These are phyloP conservation scores for Tragelaphus imberbis DNA, from an alignment of 2,113 vertebrate genomes.

Conservation along the genomic window DNA sequence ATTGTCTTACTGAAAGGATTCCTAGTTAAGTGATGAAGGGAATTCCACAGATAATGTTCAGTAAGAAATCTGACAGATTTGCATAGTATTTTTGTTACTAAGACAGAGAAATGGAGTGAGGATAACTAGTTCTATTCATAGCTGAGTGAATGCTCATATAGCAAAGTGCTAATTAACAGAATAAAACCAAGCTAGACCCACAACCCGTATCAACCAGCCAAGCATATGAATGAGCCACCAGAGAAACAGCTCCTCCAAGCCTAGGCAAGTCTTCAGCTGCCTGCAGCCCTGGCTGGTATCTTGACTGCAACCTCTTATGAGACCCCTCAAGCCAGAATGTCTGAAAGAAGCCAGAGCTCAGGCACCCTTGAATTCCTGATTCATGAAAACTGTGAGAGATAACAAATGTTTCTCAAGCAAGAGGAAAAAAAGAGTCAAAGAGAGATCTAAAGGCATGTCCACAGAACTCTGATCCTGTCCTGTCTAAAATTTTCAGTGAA, in stretches of 20 bases:
- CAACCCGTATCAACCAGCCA: neutral
- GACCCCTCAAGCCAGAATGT: neutral
- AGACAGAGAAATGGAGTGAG: neutral
- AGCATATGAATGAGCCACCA: neutral
- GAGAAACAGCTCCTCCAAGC: neutral
- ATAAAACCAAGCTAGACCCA: neutral
- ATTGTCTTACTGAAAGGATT: slow-evolving; percentile 22
- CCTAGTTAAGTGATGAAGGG: neutral
- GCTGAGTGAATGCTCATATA: neutral
- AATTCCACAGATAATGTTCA: neutral
- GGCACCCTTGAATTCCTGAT: neutral
- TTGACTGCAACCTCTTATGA: neutral
- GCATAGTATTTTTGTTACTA: neutral
- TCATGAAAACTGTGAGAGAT: neutral
- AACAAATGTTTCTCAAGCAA: neutral
- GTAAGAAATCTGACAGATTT: neutral
- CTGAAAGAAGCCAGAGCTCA: neutral
- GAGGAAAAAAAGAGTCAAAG: neutral
- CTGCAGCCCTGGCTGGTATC: neutral
- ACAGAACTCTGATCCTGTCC: neutral
- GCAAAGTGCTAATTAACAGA: neutral
- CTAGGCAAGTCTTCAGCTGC: neutral
- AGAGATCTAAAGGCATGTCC: neutral
- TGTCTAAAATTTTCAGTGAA: slow-evolving; percentile 1
- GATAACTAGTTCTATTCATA: neutral